phyloP scores from a whole-genome alignment of 2,113 vertebrate genomes.

The Gallinago paraguaiae region DNA sequence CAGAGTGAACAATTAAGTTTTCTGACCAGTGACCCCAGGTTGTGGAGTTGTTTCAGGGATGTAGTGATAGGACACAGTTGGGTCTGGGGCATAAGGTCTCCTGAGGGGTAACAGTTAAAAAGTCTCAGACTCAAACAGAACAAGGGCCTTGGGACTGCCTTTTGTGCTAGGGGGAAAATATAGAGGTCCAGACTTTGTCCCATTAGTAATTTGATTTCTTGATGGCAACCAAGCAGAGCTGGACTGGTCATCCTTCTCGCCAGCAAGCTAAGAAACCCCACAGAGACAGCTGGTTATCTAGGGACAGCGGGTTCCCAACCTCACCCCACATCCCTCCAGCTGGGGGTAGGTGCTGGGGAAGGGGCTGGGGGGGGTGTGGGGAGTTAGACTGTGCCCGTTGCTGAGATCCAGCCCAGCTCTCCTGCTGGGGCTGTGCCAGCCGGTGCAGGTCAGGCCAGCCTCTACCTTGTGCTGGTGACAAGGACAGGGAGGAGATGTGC shows the following conservation, averaged over 20 bases:
- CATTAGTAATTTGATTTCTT: background rate
- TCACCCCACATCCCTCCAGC: no score
- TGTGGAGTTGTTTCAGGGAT: background rate
- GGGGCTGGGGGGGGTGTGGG: no score
- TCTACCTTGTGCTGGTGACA: background rate
- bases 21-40: background rate
- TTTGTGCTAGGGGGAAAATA: background rate
- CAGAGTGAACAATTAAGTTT: background rate
- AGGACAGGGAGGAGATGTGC: background rate
- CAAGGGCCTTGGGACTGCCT: background rate
- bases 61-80: background rate
- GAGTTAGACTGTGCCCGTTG: fast-evolving
- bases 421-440: background rate
- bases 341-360: background rate
- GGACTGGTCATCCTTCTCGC: background rate
- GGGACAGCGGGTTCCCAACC: background rate
- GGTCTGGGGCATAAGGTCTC: background rate
- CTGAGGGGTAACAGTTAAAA: background rate
- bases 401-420: background rate
- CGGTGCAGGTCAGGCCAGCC: background rate
- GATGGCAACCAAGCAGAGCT: background rate
- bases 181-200: background rate
- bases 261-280: fast-evolving
- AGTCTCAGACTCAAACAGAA: background rate
- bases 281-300: background rate